Percentiles rank a stretch among this genome's conserved stretches.
Conservation (phyloP, 92 coral and sea anemone species). For the Palythoa grandiflora region DNA sequence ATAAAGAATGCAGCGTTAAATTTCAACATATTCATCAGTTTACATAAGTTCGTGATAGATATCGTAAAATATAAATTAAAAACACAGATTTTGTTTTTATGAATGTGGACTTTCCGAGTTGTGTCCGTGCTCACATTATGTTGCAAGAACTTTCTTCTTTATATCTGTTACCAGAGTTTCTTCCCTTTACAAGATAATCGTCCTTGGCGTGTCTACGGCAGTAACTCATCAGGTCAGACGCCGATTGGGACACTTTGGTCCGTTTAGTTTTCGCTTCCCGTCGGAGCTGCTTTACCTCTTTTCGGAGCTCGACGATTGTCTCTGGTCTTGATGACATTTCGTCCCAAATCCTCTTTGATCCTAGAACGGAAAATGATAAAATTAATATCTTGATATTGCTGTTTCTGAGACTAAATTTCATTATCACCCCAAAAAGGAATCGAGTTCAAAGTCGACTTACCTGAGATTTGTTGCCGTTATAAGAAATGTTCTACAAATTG, state of each 20-base stretch:
- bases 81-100: neutral
- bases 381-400: neutral
- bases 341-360: neutral
- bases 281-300: constrained; percentile 17
- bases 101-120: neutral
- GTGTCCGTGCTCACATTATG: neutral
- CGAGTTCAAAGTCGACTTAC: neutral
- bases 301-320: constrained; percentile 13
- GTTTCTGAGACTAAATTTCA: neutral
- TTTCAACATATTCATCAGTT: too few species aligned
- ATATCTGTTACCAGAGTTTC: constrained; percentile 16
- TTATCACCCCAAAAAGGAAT: neutral
- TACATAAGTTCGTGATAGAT: too few species aligned
- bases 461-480: neutral
- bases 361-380: neutral
- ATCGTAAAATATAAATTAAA: too few species aligned
- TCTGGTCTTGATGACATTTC: neutral
- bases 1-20: too few species aligned
- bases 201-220: constrained; percentile 37
- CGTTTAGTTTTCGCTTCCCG: constrained; percentile 20
- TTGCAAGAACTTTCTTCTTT: constrained; percentile 2
- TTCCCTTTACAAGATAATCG: constrained; percentile 9
- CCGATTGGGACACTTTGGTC: neutral
- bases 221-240: constrained; percentile 22
- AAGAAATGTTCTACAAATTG: neutral